Percentiles rank a stretch among this genome's conserved stretches.
phyloP scores from a whole-genome alignment of 2,888 invertebrate species.

The Zootermopsis nevadensis region DNA sequence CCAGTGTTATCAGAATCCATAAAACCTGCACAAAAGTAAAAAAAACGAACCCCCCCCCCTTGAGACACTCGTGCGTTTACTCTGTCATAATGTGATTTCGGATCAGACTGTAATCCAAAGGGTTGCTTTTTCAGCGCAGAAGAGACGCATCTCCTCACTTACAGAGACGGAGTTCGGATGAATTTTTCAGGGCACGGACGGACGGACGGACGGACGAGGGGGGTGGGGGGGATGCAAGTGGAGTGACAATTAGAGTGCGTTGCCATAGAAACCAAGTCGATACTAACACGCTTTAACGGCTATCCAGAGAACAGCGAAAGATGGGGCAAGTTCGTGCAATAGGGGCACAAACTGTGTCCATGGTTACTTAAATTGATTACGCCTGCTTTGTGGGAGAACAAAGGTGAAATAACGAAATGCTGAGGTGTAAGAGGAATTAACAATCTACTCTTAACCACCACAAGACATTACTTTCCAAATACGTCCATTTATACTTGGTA shows the following conservation, averaged over 20 bases:
- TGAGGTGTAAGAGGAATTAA: too few species aligned
- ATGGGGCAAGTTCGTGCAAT: not conserved
- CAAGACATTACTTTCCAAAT: too few species aligned
- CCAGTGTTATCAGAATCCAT: too few species aligned
- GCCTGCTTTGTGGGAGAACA: too few species aligned
- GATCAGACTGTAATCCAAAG: not conserved
- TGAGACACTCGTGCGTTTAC: not conserved
- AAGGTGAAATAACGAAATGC: too few species aligned
- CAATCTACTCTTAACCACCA: too few species aligned
- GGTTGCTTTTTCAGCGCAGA: not conserved
- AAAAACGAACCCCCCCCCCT: not conserved
- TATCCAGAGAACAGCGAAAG: not conserved
- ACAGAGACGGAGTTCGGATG: not conserved
- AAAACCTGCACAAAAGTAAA: too few species aligned
- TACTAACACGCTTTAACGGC: slow-evolving; percentile 45
- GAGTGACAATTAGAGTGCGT: slow-evolving; percentile 46
- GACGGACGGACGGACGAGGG: not conserved
- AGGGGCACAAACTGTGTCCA: not conserved
- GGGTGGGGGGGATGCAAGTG: slow-evolving; percentile 10
- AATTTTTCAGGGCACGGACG: slow-evolving; percentile 37
- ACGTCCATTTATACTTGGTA: too few species aligned
- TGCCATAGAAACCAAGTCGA: slow-evolving; percentile 43
- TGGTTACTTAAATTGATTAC: too few species aligned
- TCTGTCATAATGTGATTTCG: slow-evolving; percentile 2
- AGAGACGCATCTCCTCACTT: not conserved